Percentiles rank a stretch among this genome's conserved stretches.
Conservation (phyloP, 2,113 vertebrate genomes). For the Periophthalmus modestus region DNA sequence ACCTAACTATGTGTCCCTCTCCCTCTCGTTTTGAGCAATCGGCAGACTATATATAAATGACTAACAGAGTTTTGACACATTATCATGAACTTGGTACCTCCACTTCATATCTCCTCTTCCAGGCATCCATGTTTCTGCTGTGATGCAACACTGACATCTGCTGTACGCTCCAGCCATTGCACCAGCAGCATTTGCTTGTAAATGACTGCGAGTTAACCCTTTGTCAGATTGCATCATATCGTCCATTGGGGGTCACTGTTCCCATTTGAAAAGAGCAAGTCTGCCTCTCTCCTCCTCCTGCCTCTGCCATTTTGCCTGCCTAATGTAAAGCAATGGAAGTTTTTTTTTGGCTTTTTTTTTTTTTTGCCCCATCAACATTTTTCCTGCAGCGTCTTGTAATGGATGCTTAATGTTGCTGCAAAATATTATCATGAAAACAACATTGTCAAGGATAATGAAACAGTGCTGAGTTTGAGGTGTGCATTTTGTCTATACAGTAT, state of each 20-base stretch:
- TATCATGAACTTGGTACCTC: slow-evolving; percentile 63
- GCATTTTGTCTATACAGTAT: slow-evolving; percentile 14
- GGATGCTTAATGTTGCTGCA: slow-evolving; percentile 68
- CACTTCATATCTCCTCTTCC: slow-evolving; percentile 16
- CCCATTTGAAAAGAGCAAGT: slow-evolving; percentile 61
- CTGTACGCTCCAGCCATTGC: slow-evolving; percentile 56
- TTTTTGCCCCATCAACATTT: slow-evolving; percentile 50
- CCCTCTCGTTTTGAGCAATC: slow-evolving; percentile 10
- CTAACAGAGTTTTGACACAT: slow-evolving; percentile 69
- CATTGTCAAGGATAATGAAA: slow-evolving; percentile 63
- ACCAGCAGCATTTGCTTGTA: slow-evolving; percentile 3
- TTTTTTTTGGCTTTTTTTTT: neutral
- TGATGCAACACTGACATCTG: slow-evolving; percentile 77
- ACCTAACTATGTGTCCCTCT: slow-evolving; percentile 34
- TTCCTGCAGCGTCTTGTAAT: slow-evolving; percentile 63
- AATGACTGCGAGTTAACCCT: slow-evolving; percentile 45
- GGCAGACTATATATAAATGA: slow-evolving; percentile 63
- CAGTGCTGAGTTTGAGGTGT: slow-evolving; percentile 30
- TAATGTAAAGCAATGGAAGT: slow-evolving; percentile 43
- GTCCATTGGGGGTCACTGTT: slow-evolving; percentile 83
- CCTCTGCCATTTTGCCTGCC: slow-evolving; percentile 62
- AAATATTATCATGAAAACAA: slow-evolving; percentile 61
- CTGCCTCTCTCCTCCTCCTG: slow-evolving; percentile 11
- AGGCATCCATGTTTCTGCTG: slow-evolving; percentile 3
- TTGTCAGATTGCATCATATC: slow-evolving; percentile 38